A percentile compares a stretch with the other conserved stretches of the same genome.
These are phyloP conservation scores for Lates japonicus DNA, from an alignment of 2,797 vertebrate species.

Conservation along the genomic window DNA sequence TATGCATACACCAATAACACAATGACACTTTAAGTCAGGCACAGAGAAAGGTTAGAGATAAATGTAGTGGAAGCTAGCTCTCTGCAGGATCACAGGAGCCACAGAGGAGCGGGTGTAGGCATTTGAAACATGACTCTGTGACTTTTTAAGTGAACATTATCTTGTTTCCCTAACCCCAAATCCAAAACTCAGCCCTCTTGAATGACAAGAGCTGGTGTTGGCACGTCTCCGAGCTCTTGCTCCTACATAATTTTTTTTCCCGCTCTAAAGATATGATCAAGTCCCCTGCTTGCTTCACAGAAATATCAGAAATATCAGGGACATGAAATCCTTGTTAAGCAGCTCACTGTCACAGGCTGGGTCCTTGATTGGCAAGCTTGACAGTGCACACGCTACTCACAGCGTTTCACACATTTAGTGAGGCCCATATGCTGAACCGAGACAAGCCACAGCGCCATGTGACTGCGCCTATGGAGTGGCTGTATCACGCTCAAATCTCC, in stretches of 20 bases:
- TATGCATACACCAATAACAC: conserved; percentile 53
- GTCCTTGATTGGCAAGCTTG: conserved; percentile 76
- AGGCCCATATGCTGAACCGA: conserved; percentile 84
- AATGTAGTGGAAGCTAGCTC: conserved; percentile 62
- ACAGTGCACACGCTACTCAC: conserved; percentile 63
- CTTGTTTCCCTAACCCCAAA: conserved; percentile 76
- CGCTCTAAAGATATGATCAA: conserved; percentile 67
- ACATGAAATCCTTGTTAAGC: conserved; percentile 78
- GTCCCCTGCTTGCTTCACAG: conserved; percentile 61
- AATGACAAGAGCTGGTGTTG: conserved; percentile 82
- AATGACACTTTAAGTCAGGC: conserved; percentile 64
- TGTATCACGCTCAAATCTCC: conserved; percentile 92
- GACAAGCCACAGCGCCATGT: conserved; percentile 77
- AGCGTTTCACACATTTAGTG: conserved; percentile 84
- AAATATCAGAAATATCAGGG: conserved; percentile 71
- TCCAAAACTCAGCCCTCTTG: conserved; percentile 75
- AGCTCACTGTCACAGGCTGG: conserved; percentile 72
- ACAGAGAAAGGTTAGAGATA: conserved; percentile 69
- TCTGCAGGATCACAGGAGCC: conserved; percentile 70
- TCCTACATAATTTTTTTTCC: conserved; percentile 57
- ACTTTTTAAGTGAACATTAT: conserved; percentile 81
- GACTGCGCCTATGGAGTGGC: conserved; percentile 82
- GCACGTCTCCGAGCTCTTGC: conserved; percentile 64
- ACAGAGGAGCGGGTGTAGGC: conserved; percentile 61
- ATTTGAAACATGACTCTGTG: conserved; percentile 74